These are phyloP conservation scores for Epicampocera succincta DNA, from an alignment of 2,888 invertebrate species.

Conservation along the genomic window DNA sequence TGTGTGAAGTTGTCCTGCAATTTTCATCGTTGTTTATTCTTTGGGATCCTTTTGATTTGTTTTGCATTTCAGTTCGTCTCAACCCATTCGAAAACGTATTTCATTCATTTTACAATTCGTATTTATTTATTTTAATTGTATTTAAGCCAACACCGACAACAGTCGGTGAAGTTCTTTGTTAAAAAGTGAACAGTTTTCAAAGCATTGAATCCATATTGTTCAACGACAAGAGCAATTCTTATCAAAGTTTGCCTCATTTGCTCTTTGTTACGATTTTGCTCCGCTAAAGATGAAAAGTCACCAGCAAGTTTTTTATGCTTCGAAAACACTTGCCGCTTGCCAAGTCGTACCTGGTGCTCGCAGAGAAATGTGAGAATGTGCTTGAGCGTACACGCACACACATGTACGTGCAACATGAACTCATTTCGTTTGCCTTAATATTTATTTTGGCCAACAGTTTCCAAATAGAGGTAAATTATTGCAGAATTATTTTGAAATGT, in stretches of 20 bases:
- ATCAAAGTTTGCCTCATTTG: background rate
- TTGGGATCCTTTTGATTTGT: conserved; percentile 1
- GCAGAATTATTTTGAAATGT: conserved; percentile 58
- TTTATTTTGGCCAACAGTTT: background rate
- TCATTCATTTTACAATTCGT: background rate
- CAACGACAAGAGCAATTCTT: too few species aligned
- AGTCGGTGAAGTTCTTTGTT: too few species aligned
- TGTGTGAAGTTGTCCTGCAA: background rate
- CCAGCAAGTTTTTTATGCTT: background rate
- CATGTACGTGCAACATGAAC: background rate
- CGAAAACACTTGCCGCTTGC: conserved; percentile 4
- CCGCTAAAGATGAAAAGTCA: conserved; percentile 3
- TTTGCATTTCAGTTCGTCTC: conserved; percentile 22
- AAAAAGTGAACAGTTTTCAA: too few species aligned
- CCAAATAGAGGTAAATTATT: conserved; percentile 43
- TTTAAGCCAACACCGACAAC: conserved; percentile 8
- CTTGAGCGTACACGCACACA: too few species aligned
- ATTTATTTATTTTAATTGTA: background rate
- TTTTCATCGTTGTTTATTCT: conserved; percentile 1
- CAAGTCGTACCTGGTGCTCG: background rate
- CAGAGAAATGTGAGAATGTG: background rate
- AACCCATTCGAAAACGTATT: background rate
- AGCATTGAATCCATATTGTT: too few species aligned
- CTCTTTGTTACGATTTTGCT: background rate
- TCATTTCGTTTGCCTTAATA: background rate